Evolutionary conservation across 2,888 invertebrate species (phyloP).

Genomic region (Meloe dianella): DNA sequence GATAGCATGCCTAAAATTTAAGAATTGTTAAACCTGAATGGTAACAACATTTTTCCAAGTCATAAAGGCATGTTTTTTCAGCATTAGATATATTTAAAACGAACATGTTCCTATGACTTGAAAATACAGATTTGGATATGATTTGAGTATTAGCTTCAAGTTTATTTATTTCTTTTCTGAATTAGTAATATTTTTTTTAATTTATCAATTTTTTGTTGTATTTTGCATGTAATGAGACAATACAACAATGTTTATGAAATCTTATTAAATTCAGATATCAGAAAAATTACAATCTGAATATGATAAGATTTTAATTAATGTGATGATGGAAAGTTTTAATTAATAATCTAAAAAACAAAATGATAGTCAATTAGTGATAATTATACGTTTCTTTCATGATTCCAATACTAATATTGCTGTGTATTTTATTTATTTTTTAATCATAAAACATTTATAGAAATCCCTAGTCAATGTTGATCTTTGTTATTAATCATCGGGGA

Average conservation of each 20-base stretch:
- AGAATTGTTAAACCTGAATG: no score
- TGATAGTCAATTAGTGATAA: neutral
- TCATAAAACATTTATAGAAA: neutral
- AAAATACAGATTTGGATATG: neutral
- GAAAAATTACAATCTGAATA: neutral
- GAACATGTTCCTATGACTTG: neutral
- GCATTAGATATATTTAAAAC: neutral
- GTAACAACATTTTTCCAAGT: neutral
- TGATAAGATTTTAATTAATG: neutral
- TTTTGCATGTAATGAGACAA: neutral
- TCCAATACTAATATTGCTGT: neutral
- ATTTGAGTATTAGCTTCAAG: conserved; percentile 1
- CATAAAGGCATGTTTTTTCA: neutral
- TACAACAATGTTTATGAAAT: neutral
- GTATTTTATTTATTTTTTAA: neutral
- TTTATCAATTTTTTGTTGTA: no score
- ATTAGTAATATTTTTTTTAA: neutral
- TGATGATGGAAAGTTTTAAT: neutral
- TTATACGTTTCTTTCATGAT: neutral
- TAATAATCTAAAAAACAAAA: neutral
- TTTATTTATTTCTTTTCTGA: neutral
- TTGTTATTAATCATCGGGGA: neutral
- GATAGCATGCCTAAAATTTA: no score
- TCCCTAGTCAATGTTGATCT: neutral
- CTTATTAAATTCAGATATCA: neutral